Evolutionary conservation across 1,140 invertebrate species (phyloP).

Genomic region (Chrysomallon squamiferum): DNA sequence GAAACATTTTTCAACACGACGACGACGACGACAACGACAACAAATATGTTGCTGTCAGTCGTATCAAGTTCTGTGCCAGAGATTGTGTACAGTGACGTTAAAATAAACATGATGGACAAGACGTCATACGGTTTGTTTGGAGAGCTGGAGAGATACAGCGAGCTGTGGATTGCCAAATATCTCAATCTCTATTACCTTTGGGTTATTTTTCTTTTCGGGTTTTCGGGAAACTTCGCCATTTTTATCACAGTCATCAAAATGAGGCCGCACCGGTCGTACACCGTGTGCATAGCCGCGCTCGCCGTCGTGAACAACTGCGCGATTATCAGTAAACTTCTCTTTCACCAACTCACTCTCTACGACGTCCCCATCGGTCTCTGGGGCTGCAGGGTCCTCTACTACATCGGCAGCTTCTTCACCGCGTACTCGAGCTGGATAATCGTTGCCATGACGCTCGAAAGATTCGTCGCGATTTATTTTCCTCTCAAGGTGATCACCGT

Average conservation of each 20-base stretch:
- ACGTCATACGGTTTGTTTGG: constrained; percentile 7
- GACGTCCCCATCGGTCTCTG: constrained; percentile 25
- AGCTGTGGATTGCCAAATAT: constrained; percentile 17
- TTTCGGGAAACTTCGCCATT: constrained; percentile 45
- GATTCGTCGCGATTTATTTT: constrained; percentile 51
- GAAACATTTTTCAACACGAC: no score
- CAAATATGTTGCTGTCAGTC: no score
- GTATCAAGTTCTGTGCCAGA: no score
- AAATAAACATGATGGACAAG: neutral
- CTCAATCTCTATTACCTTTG: constrained; percentile 48
- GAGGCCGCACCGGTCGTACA: constrained; percentile 40
- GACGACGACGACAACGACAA: no score
- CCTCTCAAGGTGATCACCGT: constrained; percentile 41
- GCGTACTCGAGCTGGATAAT: constrained; percentile 52
- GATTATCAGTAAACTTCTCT: constrained; percentile 33
- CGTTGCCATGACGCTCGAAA: constrained; percentile 50
- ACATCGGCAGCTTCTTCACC: constrained; percentile 35
- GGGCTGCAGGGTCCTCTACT: constrained; percentile 36
- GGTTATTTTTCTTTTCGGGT: constrained; percentile 37
- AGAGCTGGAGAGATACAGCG: constrained; percentile 6
- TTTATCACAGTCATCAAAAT: constrained; percentile 40
- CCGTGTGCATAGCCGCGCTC: constrained; percentile 33
- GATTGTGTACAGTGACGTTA: no score
- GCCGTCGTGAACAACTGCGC: constrained; percentile 30
- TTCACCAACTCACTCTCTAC: constrained; percentile 28